These are phyloP conservation scores for Cataglyphis rosenhaueri DNA, from an alignment of 2,888 invertebrate species.

Conservation along the genomic window DNA sequence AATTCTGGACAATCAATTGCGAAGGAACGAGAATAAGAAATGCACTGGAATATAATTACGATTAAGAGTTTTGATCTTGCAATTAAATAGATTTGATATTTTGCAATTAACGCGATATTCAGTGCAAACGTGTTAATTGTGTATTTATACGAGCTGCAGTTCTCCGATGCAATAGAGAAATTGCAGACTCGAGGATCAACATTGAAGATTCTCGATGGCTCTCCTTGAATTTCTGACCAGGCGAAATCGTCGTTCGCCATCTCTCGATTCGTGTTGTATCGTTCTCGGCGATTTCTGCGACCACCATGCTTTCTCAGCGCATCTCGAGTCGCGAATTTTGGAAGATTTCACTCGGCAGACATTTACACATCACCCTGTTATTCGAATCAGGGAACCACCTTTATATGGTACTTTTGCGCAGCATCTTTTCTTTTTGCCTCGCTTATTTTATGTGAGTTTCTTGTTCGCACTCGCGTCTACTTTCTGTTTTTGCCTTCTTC, in stretches of 20 bases:
- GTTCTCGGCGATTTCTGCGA: conserved; percentile 73
- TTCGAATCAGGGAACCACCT: conserved; percentile 61
- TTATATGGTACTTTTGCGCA: conserved; percentile 59
- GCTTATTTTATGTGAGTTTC: conserved; percentile 56
- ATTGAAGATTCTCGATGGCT: conserved; percentile 27
- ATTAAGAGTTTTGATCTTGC: neutral
- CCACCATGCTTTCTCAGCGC: conserved; percentile 73
- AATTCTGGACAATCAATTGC: neutral
- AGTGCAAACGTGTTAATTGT: neutral
- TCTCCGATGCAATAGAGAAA: conserved; percentile 8
- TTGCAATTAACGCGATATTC: neutral
- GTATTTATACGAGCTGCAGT: neutral
- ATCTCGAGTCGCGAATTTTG: conserved; percentile 35
- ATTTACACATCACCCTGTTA: conserved; percentile 56
- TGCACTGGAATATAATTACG: neutral
- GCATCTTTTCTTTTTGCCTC: conserved; percentile 52
- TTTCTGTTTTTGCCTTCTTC: conserved; percentile 1
- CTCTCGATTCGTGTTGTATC: conserved; percentile 77
- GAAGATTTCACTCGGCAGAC: conserved; percentile 63
- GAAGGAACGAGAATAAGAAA: neutral
- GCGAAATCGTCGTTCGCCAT: conserved; percentile 68
- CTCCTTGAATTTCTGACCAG: conserved; percentile 47
- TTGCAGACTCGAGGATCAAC: conserved; percentile 8
- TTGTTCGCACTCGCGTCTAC: conserved; percentile 2
- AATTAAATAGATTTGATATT: conserved; percentile 5